Percentiles rank a stretch among this genome's conserved stretches.
phyloP scores from a whole-genome alignment of 2,888 invertebrate genomes.

The Drepana falcataria region DNA sequence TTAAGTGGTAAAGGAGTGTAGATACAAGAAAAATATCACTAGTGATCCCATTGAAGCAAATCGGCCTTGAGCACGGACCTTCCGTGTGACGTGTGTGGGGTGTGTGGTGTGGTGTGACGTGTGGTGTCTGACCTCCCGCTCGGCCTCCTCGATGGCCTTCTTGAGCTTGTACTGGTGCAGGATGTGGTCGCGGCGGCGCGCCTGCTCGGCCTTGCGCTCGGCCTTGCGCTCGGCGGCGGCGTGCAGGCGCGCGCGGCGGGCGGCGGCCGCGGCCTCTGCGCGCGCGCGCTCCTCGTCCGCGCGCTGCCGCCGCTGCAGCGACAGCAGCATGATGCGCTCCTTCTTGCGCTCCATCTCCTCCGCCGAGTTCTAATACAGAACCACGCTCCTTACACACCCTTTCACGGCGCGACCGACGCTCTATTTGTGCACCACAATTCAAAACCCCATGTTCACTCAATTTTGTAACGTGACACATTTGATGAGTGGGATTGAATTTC shows the following conservation, averaged over 20 bases:
- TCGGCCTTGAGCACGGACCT: no score
- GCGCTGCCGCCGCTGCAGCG: constrained; percentile 92
- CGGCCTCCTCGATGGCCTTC: constrained; percentile 95
- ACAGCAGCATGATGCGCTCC: constrained; percentile 92
- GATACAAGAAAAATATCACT: no score
- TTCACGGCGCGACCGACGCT: no score
- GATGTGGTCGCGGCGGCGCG: constrained; percentile 90
- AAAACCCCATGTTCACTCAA: no score
- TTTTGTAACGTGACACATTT: no score
- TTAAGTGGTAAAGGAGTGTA: no score
- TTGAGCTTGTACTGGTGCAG: constrained; percentile 95
- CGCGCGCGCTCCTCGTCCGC: constrained; percentile 91
- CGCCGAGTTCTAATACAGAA: constrained; percentile 81
- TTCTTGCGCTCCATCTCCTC: constrained; percentile 96
- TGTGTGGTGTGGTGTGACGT: neutral
- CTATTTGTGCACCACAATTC: no score
- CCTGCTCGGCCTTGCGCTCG: constrained; percentile 89
- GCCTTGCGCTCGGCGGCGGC: constrained; percentile 86
- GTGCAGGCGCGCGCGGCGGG: constrained; percentile 86
- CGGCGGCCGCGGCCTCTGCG: constrained; percentile 84
- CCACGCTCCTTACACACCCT: no score
- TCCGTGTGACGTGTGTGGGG: neutral
- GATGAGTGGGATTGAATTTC: no score
- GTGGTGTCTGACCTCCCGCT: constrained; percentile 82
- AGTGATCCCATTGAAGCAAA: no score